Conservation (phyloP, 1,140 invertebrate genomes). For the Aphidius ervi region DNA sequence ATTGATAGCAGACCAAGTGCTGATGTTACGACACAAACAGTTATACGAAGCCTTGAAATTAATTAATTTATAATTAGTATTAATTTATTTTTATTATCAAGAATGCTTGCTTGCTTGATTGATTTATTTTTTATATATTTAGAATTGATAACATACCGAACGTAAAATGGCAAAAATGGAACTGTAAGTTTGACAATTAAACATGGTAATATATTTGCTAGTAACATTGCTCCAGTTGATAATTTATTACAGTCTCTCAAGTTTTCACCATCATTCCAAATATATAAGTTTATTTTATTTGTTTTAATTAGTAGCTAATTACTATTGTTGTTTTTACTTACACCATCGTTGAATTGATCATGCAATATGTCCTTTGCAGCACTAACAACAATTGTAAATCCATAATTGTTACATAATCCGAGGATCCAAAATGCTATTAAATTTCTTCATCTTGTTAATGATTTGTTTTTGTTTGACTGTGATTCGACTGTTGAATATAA, state of each 20-base stretch:
- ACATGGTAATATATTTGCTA: conserved; percentile 78
- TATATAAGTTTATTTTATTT: too few species aligned
- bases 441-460: conserved; percentile 49
- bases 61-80: conserved; percentile 19
- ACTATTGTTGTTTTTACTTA: conserved; percentile 23
- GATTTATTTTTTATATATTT: too few species aligned
- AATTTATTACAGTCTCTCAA: conserved; percentile 61
- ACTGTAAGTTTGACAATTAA: conserved; percentile 71
- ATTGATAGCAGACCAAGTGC: conserved; percentile 66
- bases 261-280: neutral
- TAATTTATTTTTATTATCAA: too few species aligned
- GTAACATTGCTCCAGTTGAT: conserved; percentile 77
- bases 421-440: conserved; percentile 71
- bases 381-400: conserved; percentile 84
- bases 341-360: conserved; percentile 33
- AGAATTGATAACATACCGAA: conserved; percentile 58
- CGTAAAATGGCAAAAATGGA: conserved; percentile 69
- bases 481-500: too few species aligned
- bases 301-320: neutral
- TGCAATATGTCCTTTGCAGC: conserved; percentile 78
- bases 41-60: conserved; percentile 58
- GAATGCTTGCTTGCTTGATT: too few species aligned
- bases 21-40: conserved; percentile 57
- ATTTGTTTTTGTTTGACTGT: too few species aligned
- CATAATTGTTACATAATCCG: conserved; percentile 86